Conservation (phyloP, 2,797 vertebrate genomes). For the Phalloptychus januarius region DNA sequence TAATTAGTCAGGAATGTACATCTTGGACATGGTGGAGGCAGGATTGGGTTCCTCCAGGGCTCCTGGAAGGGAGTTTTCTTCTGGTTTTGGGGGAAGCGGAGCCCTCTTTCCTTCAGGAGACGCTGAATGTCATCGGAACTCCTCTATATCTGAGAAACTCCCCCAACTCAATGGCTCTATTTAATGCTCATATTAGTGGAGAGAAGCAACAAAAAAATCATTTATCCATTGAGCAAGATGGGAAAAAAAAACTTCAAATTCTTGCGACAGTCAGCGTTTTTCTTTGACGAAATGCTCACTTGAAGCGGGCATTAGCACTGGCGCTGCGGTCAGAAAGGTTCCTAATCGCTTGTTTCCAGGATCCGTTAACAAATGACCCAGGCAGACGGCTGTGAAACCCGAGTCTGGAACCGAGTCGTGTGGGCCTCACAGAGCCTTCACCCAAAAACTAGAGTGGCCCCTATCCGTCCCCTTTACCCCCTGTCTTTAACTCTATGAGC, state of each 20-base stretch:
- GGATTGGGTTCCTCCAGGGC: conserved; percentile 27
- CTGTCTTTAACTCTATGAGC: conserved; percentile 53
- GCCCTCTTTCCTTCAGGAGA: background rate
- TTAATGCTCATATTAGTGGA: background rate
- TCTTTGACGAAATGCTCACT: conserved; percentile 8
- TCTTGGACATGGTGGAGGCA: conserved; percentile 62
- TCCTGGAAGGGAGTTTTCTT: conserved; percentile 26
- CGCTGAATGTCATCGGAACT: background rate
- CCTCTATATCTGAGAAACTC: background rate
- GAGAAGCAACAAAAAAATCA: background rate
- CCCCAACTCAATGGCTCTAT: too few species aligned
- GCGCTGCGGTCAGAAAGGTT: conserved; percentile 41
- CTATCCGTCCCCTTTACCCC: conserved; percentile 37
- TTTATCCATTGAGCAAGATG: background rate
- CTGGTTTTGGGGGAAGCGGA: conserved; percentile 13
- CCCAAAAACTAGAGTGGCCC: conserved; percentile 37
- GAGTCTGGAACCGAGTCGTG: conserved; percentile 36
- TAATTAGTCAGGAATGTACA: conserved; percentile 77
- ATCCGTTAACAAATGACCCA: conserved; percentile 53
- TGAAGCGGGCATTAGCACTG: conserved; percentile 26
- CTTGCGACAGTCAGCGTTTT: background rate
- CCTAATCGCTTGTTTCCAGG: conserved; percentile 40
- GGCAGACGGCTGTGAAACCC: conserved; percentile 48
- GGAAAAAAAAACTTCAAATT: too few species aligned
- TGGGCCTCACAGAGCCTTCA: conserved; percentile 15